Base-by-base conservation (phyloP, 2,797 vertebrate species). In the Echeneis naucrates region DNA sequence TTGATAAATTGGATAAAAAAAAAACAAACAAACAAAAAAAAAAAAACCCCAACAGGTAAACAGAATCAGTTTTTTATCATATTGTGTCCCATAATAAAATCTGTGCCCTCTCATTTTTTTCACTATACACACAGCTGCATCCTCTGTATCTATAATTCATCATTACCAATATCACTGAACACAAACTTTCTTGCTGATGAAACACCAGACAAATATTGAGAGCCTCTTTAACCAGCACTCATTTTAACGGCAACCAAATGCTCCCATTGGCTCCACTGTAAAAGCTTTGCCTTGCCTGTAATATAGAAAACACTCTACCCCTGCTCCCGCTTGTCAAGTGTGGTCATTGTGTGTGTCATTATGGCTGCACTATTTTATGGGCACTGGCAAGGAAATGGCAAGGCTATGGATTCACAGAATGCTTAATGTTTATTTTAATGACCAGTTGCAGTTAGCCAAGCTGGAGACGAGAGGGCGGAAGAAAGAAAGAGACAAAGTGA, bases 371-470 rank as follows among this genome's bases (percentile, higher is more conserved):
- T 64, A 54, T 84, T 88, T 93, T 90, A 89, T 83, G 77, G 84
- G 75, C 78, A 82, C 72, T 42, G 61, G 78, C 37, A 14, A 80
- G 61, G 81, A 92, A 83, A 90, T 71, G 78, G 78, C 86, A 63
- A 65, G 78, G 83, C 83, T 77, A 88, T 88, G 77, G 85, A 88
- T 92, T 88, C 82, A 85, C 80, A 47, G 72, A 75, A 75, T 56
- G 35, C 86, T 80, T 91, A 90, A 91, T 90, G 89, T 90, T 81
- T 79, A 80, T 54, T 83, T 89, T 93, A 93, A 94, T 91, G 91
- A 89, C 85, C 80, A 76, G 84, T 83, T 83, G 83, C 81, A 90
- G 82, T 66, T 69, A 84, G 80, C 78, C 69, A 71, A 61, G 56
- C 76, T 45, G 37, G 54, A 82, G 59, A 68, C 64, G 80, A 68